Evolutionary conservation across 2,797 vertebrate species (phyloP).

Genomic region (Smutsia gigantea): DNA sequence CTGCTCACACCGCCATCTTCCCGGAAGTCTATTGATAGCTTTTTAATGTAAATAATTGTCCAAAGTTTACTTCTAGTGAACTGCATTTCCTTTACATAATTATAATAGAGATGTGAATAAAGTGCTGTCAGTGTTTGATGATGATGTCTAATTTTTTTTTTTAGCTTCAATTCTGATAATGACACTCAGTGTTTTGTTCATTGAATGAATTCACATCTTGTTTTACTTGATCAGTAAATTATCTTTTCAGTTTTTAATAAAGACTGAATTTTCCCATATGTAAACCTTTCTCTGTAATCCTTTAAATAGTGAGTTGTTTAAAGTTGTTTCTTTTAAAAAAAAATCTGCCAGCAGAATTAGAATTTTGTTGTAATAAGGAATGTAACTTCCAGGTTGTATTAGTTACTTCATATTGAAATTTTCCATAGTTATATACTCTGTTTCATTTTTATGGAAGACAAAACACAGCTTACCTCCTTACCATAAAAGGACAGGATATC

Average conservation of each 20-base stretch:
- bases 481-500: neutral
- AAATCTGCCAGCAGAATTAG: neutral
- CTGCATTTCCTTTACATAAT: neutral
- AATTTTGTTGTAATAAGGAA: constrained; percentile 23
- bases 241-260: constrained; percentile 34
- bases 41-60: neutral
- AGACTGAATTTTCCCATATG: neutral
- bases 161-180: neutral
- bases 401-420: neutral
- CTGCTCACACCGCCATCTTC: no score
- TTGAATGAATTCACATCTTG: constrained; percentile 16
- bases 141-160: neutral
- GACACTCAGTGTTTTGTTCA: constrained; percentile 1
- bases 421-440: neutral
- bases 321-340: neutral
- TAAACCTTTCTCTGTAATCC: neutral
- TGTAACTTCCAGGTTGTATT: neutral
- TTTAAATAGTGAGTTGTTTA: constrained; percentile 19
- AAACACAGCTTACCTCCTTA: neutral
- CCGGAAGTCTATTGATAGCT: no score
- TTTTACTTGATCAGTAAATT: neutral
- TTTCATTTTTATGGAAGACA: constrained; percentile 40
- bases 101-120: neutral
- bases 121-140: neutral
- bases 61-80: neutral